phyloP scores from a whole-genome alignment of 2,888 invertebrate genomes.

The Poecilobothrus nobilitatus region DNA sequence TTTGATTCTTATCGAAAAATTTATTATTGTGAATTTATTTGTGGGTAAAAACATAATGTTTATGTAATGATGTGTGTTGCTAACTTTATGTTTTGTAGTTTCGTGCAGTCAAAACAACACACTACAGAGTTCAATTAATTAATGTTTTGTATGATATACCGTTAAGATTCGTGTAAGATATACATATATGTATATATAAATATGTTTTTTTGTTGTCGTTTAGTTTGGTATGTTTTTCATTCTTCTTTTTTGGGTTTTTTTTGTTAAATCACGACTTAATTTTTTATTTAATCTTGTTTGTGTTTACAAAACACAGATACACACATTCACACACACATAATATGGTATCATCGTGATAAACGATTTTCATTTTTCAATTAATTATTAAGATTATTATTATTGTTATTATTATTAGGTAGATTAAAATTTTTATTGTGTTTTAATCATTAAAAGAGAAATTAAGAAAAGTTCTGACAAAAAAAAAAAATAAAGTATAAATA shows the following conservation, averaged over 20 bases:
- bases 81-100: neutral
- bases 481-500: too few relatives aligned
- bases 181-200: too few relatives aligned
- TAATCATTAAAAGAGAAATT: too few relatives aligned
- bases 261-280: neutral
- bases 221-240: too few relatives aligned
- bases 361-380: neutral
- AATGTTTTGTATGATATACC: neutral
- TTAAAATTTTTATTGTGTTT: too few relatives aligned
- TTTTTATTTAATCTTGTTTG: neutral
- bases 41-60: neutral
- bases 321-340: neutral
- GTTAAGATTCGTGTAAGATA: neutral
- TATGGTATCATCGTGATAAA: neutral
- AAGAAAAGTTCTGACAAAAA: too few relatives aligned
- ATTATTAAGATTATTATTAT: too few relatives aligned
- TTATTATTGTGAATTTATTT: neutral
- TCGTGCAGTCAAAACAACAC: conserved; percentile 6
- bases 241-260: neutral
- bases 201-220: too few relatives aligned
- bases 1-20: neutral
- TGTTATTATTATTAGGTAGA: too few relatives aligned
- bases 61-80: neutral
- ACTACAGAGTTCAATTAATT: neutral
- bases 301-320: neutral